Evolutionary conservation across 2,888 invertebrate genomes (phyloP), one percentile per base, ranked within the genome.

Genomic region (Heliconius hortense): DNA sequence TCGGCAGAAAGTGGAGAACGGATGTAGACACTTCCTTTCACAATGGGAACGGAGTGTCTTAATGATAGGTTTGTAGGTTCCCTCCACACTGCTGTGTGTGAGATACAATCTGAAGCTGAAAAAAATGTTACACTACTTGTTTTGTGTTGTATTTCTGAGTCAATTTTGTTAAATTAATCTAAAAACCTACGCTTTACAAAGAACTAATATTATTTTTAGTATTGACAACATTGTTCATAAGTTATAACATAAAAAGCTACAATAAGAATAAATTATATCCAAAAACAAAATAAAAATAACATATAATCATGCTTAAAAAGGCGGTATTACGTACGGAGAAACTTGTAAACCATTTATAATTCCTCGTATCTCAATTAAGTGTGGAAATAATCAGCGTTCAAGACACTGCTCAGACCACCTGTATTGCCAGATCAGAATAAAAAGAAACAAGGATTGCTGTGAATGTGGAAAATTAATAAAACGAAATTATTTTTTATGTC

Each of bases 361-460:
- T 71, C 71, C 71, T 60, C 60, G 71, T 71, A 71, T 56, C 71
- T 71, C 71, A 71, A 60, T 60, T 71, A 71, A 71, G 70, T 56
- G 70, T 39, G 31, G 59, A 70, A 60, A 70, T 70, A 70, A 39
- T 70, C 56, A 15, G 8, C 56, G 39, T 26, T n/a, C 18, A 35
- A 59, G 24, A 35, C 53, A 48, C 35, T 18, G 39, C 39, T 39
- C 21, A 71, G 60, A 39, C 71, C 60, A 60, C 60, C 71, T 26
- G 71, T 60, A 4, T 71, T 71, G 71, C 71, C 71, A 71, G 60
- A 71, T 70, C 18, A n/a, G 8, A 35, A 21, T 39, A 21, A 60
- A 60, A 21, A 4, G 24, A 60, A 71, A 35, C 1, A 48, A 26
- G 4, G 1, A 68, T 4, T 53, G 53, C n/a, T 28, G 21, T n/a